These are phyloP conservation scores for Plecotus auritus DNA, from an alignment of 2,113 vertebrate species.

Conservation along the genomic window DNA sequence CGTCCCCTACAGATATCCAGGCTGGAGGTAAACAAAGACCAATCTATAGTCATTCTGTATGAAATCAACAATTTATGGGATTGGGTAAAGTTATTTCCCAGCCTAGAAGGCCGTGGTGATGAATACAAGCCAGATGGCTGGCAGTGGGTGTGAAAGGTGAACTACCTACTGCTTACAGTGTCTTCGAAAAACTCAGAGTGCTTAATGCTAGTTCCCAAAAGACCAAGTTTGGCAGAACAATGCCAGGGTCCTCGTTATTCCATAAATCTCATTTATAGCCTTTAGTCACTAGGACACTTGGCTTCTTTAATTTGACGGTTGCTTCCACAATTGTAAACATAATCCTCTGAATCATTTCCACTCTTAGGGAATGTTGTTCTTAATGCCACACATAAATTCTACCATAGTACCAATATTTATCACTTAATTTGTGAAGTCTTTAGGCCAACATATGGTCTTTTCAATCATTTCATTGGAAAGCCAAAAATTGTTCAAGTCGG, in stretches of 20 bases:
- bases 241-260: background rate
- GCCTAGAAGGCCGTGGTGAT: background rate
- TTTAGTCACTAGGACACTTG: slow-evolving; percentile 19
- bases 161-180: background rate
- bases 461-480: slow-evolving; percentile 18
- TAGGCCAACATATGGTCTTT: slow-evolving; percentile 18
- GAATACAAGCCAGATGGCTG: background rate
- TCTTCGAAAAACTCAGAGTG: background rate
- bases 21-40: background rate
- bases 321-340: slow-evolving; percentile 38
- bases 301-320: slow-evolving; percentile 34
- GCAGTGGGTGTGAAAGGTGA: background rate
- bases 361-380: slow-evolving; percentile 29
- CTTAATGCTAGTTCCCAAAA: slow-evolving; percentile 14
- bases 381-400: slow-evolving; percentile 42
- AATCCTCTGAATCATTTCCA: slow-evolving; percentile 54
- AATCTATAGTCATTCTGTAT: background rate
- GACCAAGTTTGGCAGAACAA: background rate
- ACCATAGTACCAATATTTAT: background rate
- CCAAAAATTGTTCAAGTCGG: background rate
- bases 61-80: background rate
- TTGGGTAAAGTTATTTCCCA: background rate
- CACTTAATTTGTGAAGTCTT: slow-evolving; percentile 45
- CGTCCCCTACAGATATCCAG: background rate
- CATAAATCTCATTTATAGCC: slow-evolving; percentile 41